Percentiles rank a stretch among this genome's conserved stretches.
These are phyloP conservation scores for Chelmon rostratus DNA, from an alignment of 2,797 vertebrate genomes.

Conservation along the genomic window DNA sequence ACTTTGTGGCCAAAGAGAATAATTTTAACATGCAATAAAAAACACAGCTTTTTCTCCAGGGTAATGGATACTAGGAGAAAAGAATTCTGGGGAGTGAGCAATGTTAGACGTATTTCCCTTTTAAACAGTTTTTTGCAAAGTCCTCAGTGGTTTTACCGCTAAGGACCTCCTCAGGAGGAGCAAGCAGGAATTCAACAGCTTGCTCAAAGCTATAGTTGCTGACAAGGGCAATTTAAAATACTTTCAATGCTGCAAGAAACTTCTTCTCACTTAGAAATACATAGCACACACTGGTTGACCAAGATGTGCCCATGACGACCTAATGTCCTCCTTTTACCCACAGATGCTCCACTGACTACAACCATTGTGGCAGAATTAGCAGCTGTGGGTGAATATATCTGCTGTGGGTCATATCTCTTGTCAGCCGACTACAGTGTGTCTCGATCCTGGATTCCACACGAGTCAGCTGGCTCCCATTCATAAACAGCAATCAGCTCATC, in stretches of 20 bases:
- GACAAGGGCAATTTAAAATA: not conserved
- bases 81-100: too few relatives aligned
- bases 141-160: not conserved
- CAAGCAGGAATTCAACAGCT: not conserved
- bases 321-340: not conserved
- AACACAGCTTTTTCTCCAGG: too few relatives aligned
- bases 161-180: not conserved
- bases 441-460: constrained; percentile 5
- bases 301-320: not conserved
- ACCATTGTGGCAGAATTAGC: not conserved
- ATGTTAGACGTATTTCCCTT: too few relatives aligned
- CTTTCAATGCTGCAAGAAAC: not conserved
- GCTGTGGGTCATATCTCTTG: constrained; percentile 12
- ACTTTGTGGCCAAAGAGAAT: too few relatives aligned
- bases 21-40: too few relatives aligned
- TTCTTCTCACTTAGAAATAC: not conserved
- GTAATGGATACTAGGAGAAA: too few relatives aligned
- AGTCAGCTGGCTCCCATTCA: constrained; percentile 47
- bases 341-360: not conserved
- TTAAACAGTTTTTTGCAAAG: too few relatives aligned
- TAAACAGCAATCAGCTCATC: constrained; percentile 27
- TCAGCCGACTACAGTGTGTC: not conserved
- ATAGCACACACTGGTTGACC: not conserved
- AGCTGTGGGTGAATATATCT: not conserved
- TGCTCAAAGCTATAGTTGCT: not conserved